These are phyloP conservation scores for Cheiracanthium punctorium DNA, from an alignment of 2,888 invertebrate species.

Conservation along the genomic window DNA sequence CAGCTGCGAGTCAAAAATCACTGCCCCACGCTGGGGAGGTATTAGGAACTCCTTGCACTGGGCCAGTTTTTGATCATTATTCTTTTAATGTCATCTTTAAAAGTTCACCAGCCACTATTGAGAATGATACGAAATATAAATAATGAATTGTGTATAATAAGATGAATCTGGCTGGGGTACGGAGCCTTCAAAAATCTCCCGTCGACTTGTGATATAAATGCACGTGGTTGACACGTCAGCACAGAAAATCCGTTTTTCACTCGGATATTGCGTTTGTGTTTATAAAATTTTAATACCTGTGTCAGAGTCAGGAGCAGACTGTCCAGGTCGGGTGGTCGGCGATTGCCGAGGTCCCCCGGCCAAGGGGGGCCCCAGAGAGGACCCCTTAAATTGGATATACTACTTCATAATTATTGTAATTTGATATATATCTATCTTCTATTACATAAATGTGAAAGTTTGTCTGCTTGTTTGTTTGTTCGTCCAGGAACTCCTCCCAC, in stretches of 20 bases:
- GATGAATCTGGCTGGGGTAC: background rate
- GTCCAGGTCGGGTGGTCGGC: no score
- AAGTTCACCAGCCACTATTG: background rate
- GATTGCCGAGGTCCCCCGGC: no score
- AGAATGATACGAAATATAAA: background rate
- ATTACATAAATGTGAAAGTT: no score
- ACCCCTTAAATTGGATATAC: no score
- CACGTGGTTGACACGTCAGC: background rate
- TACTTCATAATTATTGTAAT: no score
- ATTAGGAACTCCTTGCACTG: constrained; percentile 16
- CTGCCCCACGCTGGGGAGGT: constrained; percentile 33
- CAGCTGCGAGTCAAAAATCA: constrained; percentile 9
- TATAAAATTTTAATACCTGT: no score
- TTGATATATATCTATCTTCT: no score
- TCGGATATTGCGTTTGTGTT: no score
- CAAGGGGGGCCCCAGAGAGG: no score
- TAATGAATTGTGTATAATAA: constrained; percentile 11
- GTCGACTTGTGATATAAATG: background rate
- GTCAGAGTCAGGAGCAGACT: no score
- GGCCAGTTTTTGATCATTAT: constrained; percentile 32
- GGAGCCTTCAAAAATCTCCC: background rate
- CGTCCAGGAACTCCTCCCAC: no score
- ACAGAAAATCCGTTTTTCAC: background rate
- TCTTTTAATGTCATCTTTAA: constrained; percentile 27
- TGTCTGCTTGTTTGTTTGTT: no score